These are phyloP conservation scores for Phocides pigmalion DNA, from an alignment of 1,140 invertebrate genomes.

Conservation along the genomic window DNA sequence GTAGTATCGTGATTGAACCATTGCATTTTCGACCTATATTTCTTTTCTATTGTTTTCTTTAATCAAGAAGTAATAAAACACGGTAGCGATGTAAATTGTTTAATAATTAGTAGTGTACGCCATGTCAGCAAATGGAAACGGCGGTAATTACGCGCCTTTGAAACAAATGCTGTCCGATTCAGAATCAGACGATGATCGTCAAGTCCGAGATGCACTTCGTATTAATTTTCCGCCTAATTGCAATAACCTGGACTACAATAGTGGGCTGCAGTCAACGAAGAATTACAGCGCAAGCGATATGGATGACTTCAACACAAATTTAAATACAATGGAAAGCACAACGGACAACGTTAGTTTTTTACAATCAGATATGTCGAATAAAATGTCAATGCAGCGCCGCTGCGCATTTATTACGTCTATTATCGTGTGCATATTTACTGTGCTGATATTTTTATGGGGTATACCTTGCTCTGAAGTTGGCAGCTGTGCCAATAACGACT, in stretches of 20 bases:
- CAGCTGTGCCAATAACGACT: constrained; percentile 83
- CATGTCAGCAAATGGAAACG: constrained; percentile 78
- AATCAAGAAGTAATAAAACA: neutral
- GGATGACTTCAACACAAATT: constrained; percentile 79
- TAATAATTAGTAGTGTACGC: constrained; percentile 39
- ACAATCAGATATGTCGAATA: constrained; percentile 76
- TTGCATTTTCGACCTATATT: neutral
- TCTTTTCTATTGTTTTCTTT: neutral
- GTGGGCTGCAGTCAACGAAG: constrained; percentile 70
- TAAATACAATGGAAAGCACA: constrained; percentile 81
- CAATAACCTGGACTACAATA: constrained; percentile 85
- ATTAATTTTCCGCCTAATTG: constrained; percentile 66
- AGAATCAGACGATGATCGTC: constrained; percentile 88
- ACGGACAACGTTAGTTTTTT: constrained; percentile 84
- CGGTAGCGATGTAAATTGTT: constrained; percentile 30
- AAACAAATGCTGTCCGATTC: constrained; percentile 90
- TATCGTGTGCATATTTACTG: constrained; percentile 87
- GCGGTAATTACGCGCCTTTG: constrained; percentile 88
- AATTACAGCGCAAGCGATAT: constrained; percentile 77
- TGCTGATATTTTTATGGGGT: constrained; percentile 89
- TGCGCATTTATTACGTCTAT: constrained; percentile 88
- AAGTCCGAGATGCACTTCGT: constrained; percentile 64
- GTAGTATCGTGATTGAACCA: no score
- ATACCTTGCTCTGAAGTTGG: constrained; percentile 88
- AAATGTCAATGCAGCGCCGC: constrained; percentile 87